Conservation (phyloP, 2,888 invertebrate species). For the Vanessa cardui region DNA sequence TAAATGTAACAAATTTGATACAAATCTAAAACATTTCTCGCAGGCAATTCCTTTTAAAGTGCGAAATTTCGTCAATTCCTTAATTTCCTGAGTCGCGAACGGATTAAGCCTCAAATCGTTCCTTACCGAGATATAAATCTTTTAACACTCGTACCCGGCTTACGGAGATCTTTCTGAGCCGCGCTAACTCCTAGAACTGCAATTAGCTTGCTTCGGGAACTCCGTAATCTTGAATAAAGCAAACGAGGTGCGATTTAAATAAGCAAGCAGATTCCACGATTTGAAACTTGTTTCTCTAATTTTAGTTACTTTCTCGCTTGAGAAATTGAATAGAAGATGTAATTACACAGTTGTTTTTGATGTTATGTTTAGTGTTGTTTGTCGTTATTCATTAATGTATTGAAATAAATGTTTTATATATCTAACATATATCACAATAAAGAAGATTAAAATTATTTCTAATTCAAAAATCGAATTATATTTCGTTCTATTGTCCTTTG, state of each 20-base stretch:
- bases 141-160: constrained; percentile 76
- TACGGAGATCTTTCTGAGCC: constrained; percentile 64
- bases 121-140: constrained; percentile 77
- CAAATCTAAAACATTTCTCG: constrained; percentile 6
- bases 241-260: constrained; percentile 61
- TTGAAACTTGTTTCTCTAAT: constrained; percentile 42
- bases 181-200: constrained; percentile 75
- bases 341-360: neutral
- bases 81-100: constrained; percentile 68
- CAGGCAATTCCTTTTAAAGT: constrained; percentile 11
- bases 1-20: neutral
- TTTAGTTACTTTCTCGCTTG: constrained; percentile 29
- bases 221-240: constrained; percentile 67
- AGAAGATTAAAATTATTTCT: too few relatives aligned
- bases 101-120: constrained; percentile 61
- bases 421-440: too few relatives aligned
- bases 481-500: too few relatives aligned
- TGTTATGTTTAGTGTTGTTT: neutral
- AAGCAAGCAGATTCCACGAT: constrained; percentile 43
- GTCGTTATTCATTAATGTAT: too few relatives aligned
- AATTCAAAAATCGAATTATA: too few relatives aligned
- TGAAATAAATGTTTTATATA: too few relatives aligned
- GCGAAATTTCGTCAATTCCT: constrained; percentile 54
- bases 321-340: constrained; percentile 33
- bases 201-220: constrained; percentile 71